Conservation (phyloP, 2,888 invertebrate species). For the Keiferia lycopersicella region DNA sequence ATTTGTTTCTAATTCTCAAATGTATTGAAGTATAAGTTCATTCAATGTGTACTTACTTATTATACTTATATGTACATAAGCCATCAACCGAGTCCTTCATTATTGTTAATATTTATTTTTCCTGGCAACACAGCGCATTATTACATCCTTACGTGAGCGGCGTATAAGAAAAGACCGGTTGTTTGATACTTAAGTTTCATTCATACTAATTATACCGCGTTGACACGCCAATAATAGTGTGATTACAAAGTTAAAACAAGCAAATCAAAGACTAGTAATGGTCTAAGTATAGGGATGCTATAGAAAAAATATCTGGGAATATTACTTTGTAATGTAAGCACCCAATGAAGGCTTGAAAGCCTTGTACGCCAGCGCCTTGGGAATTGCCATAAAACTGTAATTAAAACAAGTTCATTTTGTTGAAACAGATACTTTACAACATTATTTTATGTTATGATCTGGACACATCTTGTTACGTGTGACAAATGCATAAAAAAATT, state of each 20-base stretch:
- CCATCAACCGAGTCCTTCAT: background rate
- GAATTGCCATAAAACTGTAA: background rate
- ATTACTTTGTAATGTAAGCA: background rate
- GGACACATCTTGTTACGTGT: no score
- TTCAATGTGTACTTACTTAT: background rate
- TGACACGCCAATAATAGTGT: slow-evolving; percentile 1
- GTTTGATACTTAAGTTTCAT: background rate
- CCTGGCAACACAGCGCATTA: background rate
- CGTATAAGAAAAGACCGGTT: background rate
- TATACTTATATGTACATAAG: no score
- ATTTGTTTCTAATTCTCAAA: no score
- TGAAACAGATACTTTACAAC: no score
- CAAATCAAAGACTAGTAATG: background rate
- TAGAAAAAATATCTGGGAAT: background rate
- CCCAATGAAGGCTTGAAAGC: no score
- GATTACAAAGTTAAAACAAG: background rate
- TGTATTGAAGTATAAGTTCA: no score
- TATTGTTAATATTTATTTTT: background rate
- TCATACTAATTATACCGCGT: background rate
- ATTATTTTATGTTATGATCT: no score
- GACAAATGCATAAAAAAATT: no score
- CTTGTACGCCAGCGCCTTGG: no score
- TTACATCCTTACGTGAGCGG: background rate
- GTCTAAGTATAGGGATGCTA: background rate
- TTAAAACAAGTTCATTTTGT: no score